Base-by-base conservation (phyloP, 2,797 vertebrate genomes). In the Dicrostonyx torquatus region DNA sequence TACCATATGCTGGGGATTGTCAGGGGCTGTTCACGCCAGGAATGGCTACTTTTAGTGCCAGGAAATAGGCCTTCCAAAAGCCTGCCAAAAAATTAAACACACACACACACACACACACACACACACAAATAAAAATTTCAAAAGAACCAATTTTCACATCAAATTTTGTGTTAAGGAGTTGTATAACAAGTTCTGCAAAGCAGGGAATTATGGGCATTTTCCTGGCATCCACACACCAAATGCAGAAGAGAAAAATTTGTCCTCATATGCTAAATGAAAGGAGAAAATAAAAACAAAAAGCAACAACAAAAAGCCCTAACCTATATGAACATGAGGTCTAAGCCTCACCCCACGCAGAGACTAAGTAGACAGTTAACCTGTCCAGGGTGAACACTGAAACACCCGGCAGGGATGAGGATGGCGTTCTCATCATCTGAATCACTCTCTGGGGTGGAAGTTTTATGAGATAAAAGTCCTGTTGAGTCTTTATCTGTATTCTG, bases 1-100 rank as follows among this genome's bases (percentile, higher is more conserved):
- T 98, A 98, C 99, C 99, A 99, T 99, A 99, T 99, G 99, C 98
- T 99, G 98, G 98, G 98, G 98, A 99, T 99, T 99, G 99, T 99
- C 99, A 99, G 98, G 97, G 98, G 98, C 98, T 99, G 98, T 98
- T 98, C 98, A 98, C 98, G 99, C 99, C 99, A 99, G 99, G 98
- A 98, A 96, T 98, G 98, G 98, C 85, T 97, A 97, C 97, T 98
- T 94, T 96, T 95, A 88, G 94, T 98, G 98, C 98, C 98, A 99
- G 97, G 95, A 98, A 98, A 97, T 97, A 97, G 98, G 98, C 97
- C 98, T 98, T 98, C 96, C 96, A 91, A 95, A 58, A 98, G 97
- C 93, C 94, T 98, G 98, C 98, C 98, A 98, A 98, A 97, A 97
- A 31, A 62, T 45, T 53, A 40, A 73, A 73, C 37, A 73, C 66